Conservation (phyloP, 2,888 invertebrate species). For the Sicus ferrugineus region DNA sequence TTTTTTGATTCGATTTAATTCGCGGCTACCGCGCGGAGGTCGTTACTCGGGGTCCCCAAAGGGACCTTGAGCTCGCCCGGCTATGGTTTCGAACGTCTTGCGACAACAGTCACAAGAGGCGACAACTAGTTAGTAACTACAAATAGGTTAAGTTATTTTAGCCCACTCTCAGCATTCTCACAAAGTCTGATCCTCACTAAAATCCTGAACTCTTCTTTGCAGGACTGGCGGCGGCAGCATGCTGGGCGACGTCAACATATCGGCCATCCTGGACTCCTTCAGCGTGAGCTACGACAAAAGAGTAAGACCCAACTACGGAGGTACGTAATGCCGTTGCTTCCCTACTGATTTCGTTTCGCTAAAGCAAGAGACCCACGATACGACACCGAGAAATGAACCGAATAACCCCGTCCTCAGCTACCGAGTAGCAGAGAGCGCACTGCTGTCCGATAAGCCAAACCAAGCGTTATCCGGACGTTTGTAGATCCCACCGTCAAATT, state of each 20-base stretch:
- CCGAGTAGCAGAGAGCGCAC: too few species aligned
- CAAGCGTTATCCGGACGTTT: too few species aligned
- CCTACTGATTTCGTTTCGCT: not conserved
- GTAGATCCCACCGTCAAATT: too few species aligned
- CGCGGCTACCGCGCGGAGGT: too few species aligned
- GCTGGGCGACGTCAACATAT: constrained; percentile 93
- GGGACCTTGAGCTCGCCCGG: too few species aligned
- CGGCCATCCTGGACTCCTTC: constrained; percentile 93
- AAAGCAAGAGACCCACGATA: too few species aligned
- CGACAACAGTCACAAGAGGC: not conserved
- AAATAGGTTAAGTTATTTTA: not conserved
- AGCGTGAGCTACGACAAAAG: constrained; percentile 98
- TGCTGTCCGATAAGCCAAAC: too few species aligned
- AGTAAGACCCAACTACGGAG: constrained; percentile 99
- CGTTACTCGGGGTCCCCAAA: too few species aligned
- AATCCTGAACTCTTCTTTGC: constrained; percentile 32
- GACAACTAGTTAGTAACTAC: too few species aligned
- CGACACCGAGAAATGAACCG: too few species aligned
- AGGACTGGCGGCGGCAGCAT: constrained; percentile 71
- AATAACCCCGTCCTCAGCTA: too few species aligned
- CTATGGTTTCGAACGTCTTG: too few species aligned
- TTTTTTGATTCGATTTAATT: not conserved
- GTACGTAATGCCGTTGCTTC: constrained; percentile 69
- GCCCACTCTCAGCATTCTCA: not conserved
- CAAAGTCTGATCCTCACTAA: not conserved